Conservation (phyloP, 2,888 invertebrate genomes). For the Ormyrus labotus region DNA sequence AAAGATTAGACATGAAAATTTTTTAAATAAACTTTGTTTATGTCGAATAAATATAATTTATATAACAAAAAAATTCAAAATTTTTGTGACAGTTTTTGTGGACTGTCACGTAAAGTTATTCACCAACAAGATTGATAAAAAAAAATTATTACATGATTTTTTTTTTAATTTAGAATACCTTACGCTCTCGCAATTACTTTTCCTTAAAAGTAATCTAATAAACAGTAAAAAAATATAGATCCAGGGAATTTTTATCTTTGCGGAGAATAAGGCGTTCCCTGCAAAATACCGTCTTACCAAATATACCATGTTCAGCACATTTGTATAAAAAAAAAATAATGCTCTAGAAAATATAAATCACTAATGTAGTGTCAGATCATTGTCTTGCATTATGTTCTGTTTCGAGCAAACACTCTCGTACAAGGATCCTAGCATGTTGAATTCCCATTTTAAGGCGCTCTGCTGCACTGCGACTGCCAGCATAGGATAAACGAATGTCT, state of each 20-base stretch:
- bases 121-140: constrained; percentile 18
- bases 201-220: constrained; percentile 49
- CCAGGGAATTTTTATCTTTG: constrained; percentile 55
- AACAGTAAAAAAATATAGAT: constrained; percentile 52
- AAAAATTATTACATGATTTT: constrained; percentile 33
- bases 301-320: constrained; percentile 40
- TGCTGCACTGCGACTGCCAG: constrained; percentile 74
- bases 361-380: constrained; percentile 67
- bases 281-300: constrained; percentile 50
- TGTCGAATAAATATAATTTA: constrained; percentile 26
- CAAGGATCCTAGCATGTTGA: constrained; percentile 73
- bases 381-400: constrained; percentile 74
- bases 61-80: constrained; percentile 22
- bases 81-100: constrained; percentile 33
- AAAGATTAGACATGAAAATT: constrained; percentile 41
- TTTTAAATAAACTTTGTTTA: constrained; percentile 40
- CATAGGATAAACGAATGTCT: constrained; percentile 74
- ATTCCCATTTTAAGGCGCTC: constrained; percentile 74
- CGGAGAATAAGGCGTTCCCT: constrained; percentile 56
- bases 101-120: constrained; percentile 37
- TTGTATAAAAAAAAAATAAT: constrained; percentile 52
- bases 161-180: constrained; percentile 44
- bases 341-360: constrained; percentile 54
- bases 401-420: constrained; percentile 72
- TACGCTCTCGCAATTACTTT: constrained; percentile 27